phyloP scores from a whole-genome alignment of 2,888 invertebrate species.

The Siphonodentalium dalli region DNA sequence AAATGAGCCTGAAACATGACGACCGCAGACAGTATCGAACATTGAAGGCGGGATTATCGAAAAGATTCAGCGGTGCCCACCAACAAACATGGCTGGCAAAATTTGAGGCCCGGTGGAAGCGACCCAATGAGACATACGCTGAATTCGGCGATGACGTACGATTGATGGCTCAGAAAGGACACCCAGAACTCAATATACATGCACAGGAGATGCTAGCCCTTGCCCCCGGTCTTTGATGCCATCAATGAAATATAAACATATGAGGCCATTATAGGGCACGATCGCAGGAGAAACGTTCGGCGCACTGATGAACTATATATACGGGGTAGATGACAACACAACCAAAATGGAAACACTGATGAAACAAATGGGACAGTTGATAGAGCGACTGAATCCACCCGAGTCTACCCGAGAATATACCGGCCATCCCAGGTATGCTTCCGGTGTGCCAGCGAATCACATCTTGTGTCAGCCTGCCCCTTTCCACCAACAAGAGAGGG shows the following conservation, averaged over 20 bases:
- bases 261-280: conserved; percentile 18
- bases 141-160: conserved; percentile 20
- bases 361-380: too few relatives aligned
- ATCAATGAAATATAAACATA: conserved; percentile 16
- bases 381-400: too few relatives aligned
- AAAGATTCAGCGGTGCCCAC: conserved; percentile 12
- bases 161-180: conserved; percentile 16
- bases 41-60: conserved; percentile 1
- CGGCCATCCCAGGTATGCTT: too few relatives aligned
- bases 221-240: conserved; percentile 12
- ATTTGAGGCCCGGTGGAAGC: conserved; percentile 18
- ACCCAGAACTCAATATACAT: conserved; percentile 7
- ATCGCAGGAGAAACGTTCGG: too few relatives aligned
- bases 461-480: too few relatives aligned
- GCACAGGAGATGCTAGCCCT: conserved; percentile 23
- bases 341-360: too few relatives aligned
- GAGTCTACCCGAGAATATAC: too few relatives aligned
- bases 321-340: too few relatives aligned
- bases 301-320: too few relatives aligned
- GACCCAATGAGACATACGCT: conserved; percentile 13
- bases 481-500: too few relatives aligned
- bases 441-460: too few relatives aligned
- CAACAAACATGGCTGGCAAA: conserved; percentile 20
- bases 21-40: not conserved
- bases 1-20: not conserved